Evolutionary conservation across 2,888 invertebrate species (phyloP).

Genomic region (Aproaerema taeniolella): DNA sequence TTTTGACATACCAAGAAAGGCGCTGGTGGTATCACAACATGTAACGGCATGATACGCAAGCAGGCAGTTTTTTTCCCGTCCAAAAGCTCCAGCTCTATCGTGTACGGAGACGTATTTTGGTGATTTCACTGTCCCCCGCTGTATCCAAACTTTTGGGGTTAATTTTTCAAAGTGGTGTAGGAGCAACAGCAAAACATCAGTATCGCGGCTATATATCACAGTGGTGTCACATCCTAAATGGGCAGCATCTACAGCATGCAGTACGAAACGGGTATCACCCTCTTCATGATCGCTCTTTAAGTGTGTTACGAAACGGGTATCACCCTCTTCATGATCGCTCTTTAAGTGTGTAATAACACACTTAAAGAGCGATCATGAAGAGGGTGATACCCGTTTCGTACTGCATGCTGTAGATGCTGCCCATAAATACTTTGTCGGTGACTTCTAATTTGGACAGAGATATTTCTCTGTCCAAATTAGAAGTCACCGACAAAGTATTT

Average conservation of each 20-base stretch:
- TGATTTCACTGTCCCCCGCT: not conserved
- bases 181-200: not conserved
- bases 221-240: not conserved
- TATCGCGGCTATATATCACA: not conserved
- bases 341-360: not conserved
- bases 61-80: not conserved
- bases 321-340: not conserved
- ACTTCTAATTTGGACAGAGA: no score
- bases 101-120: not conserved
- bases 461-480: not conserved
- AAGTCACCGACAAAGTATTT: not conserved
- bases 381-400: not conserved
- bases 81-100: not conserved
- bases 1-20: not conserved
- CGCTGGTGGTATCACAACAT: not conserved
- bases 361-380: not conserved
- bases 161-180: not conserved
- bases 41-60: not conserved
- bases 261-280: not conserved
- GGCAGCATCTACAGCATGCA: not conserved
- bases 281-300: not conserved
- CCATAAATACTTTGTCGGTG: not conserved
- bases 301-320: not conserved
- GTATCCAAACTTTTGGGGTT: not conserved
- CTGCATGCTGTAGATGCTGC: not conserved